Conservation (phyloP, 2,113 vertebrate species). For the Heliornis fulica region DNA sequence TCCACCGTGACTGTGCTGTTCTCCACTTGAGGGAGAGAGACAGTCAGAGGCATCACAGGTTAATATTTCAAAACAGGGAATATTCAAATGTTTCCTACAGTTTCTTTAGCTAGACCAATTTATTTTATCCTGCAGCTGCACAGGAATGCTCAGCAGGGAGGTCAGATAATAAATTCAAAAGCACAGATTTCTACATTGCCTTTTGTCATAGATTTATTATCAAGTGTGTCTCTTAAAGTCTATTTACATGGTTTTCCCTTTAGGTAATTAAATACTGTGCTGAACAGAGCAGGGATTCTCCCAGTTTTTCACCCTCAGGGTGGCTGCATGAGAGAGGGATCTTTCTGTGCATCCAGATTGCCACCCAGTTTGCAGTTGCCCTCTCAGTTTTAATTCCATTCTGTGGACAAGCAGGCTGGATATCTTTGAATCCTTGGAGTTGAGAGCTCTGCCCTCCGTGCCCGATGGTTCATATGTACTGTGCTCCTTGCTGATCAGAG, state of each 20-base stretch:
- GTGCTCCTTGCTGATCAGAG: background rate
- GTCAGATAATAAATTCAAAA: constrained; percentile 62
- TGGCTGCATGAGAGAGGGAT: background rate
- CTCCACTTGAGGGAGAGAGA: background rate
- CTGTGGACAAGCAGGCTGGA: background rate
- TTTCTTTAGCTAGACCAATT: constrained; percentile 49
- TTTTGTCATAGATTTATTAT: constrained; percentile 62
- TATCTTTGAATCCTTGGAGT: background rate
- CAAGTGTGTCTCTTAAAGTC: constrained; percentile 30
- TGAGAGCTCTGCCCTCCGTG: background rate
- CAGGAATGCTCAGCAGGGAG: constrained; percentile 51
- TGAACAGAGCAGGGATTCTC: background rate
- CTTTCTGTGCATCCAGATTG: background rate
- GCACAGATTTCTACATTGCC: constrained; percentile 35
- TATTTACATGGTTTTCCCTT: constrained; percentile 37
- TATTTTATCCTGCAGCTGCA: constrained; percentile 58
- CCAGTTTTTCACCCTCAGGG: background rate
- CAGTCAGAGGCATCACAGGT: background rate
- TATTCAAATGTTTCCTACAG: constrained; percentile 46
- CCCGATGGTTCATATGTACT: background rate
- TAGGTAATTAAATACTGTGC: constrained; percentile 18
- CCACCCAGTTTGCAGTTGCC: background rate
- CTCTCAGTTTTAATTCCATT: background rate
- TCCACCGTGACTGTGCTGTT: background rate
- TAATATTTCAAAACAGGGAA: constrained; percentile 19